Percentiles rank a stretch among this genome's conserved stretches.
These are phyloP conservation scores for Ibycter americanus DNA, from an alignment of 2,797 vertebrate genomes.

Conservation along the genomic window DNA sequence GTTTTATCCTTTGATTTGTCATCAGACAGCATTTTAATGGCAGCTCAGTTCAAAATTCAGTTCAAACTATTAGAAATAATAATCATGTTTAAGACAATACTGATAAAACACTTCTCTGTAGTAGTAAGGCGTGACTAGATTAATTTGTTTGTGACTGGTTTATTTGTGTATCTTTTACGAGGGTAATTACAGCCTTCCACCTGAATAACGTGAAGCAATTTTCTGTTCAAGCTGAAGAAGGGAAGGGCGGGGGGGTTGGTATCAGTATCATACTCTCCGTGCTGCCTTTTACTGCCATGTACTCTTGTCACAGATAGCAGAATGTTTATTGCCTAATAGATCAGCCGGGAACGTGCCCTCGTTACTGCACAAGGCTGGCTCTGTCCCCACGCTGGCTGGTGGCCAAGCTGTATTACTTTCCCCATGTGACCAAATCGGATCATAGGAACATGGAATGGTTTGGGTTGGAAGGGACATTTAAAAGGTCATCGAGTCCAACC, in stretches of 20 bases:
- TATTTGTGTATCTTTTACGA: constrained; percentile 57
- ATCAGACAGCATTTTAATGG: not conserved
- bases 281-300: constrained; percentile 79
- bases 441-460: not conserved
- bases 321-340: not conserved
- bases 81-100: not conserved
- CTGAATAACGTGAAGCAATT: constrained; percentile 69
- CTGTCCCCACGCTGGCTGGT: not conserved
- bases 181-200: constrained; percentile 80
- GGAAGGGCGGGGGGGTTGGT: constrained; percentile 70
- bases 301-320: constrained; percentile 78
- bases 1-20: not conserved
- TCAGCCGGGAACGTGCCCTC: not conserved
- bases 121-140: not conserved
- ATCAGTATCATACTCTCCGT: constrained; percentile 60
- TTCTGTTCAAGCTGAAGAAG: constrained; percentile 78
- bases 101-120: not conserved
- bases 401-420: not conserved
- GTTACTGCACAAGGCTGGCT: not conserved
- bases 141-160: not conserved
- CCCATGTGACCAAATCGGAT: not conserved
- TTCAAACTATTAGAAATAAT: not conserved
- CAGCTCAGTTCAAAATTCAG: not conserved
- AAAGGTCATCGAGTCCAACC: fast-evolving
- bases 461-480: not conserved